Base-by-base conservation (phyloP, 2,888 invertebrate species). In the Notocelia uddmanniana region DNA sequence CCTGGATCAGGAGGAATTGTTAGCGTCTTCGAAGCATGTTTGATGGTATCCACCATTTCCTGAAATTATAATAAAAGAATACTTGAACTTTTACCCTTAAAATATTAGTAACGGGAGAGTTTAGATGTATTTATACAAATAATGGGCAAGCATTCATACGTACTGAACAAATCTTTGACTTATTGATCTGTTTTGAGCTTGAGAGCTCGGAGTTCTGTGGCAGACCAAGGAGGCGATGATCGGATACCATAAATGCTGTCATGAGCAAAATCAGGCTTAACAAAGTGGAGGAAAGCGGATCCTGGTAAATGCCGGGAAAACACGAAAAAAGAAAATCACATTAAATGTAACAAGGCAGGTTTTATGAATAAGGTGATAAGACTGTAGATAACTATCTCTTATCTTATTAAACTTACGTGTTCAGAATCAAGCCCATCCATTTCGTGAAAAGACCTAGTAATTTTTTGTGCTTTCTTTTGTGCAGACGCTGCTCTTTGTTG, bases 401-500 rank as follows among this genome's bases (percentile, higher is more conserved):
- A 0, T 37, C 13, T 13, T 45, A 8, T 8, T 73, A 68, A 50
- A 82, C 88, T 80, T 13, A 85, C 88, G 78, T 84, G 82, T 75
- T 85, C 88, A 11, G 81, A 76, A 21, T 85, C 84, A 0, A 86
- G 75, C 58, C 81, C 82, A 48, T 86, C 86, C 78, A 86, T 84
- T 59, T 90, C 88, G 21, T 85, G 82, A 10, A 86, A 79, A 0
- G 81, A 82, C 75, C 80, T 90, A 75, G 81, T 80, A 76, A 86
- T 85, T 69, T 86, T 90, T 76, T 88, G 90, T 0, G 88, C 79
- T 60, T 86, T 82, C 63, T 90, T 92, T 77, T 90, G 91, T 23
- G 93, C 92, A 5, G 93, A 90, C 23, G 92, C 91, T 1, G 93
- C 93, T 26, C 92, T 86, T 74, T 89, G 94, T 79, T 92, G 94